These are phyloP conservation scores for Thalassoma bifasciatum DNA, from an alignment of 2,113 vertebrate species.

Conservation along the genomic window DNA sequence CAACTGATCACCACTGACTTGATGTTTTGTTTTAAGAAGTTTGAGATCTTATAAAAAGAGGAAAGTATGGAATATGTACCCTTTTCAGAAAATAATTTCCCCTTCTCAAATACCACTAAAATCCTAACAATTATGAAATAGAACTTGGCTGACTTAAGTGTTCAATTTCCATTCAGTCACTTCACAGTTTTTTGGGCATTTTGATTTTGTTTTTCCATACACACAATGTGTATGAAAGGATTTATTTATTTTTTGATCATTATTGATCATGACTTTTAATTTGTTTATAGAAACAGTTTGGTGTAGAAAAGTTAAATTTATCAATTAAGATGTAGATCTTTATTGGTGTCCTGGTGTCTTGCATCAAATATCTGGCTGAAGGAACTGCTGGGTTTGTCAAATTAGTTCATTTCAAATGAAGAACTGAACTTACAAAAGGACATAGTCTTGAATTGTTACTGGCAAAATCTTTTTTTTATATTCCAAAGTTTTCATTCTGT, in stretches of 20 bases:
- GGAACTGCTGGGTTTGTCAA: background rate
- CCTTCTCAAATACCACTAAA: background rate
- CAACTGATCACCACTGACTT: background rate
- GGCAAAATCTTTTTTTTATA: background rate
- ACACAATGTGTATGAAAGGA: conserved; percentile 22
- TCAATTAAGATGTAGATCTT: background rate
- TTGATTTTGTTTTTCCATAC: background rate
- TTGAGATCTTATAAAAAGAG: conserved; percentile 13
- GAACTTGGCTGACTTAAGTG: background rate
- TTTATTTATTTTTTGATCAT: conserved; percentile 37
- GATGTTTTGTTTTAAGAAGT: background rate
- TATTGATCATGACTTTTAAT: conserved; percentile 30
- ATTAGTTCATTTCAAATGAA: background rate
- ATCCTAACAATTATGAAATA: background rate
- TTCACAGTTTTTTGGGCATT: background rate
- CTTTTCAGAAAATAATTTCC: background rate
- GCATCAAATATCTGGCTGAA: conserved; percentile 1
- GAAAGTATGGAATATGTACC: background rate
- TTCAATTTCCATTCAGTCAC: too few species aligned
- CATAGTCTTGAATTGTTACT: background rate
- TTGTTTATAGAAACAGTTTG: conserved; percentile 3
- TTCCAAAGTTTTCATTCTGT: background rate
- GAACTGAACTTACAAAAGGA: background rate
- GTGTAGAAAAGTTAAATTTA: conserved; percentile 2
- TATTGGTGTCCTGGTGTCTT: background rate